Conservation (phyloP, 2,888 invertebrate genomes). For the Hirudinaria manillensis region DNA sequence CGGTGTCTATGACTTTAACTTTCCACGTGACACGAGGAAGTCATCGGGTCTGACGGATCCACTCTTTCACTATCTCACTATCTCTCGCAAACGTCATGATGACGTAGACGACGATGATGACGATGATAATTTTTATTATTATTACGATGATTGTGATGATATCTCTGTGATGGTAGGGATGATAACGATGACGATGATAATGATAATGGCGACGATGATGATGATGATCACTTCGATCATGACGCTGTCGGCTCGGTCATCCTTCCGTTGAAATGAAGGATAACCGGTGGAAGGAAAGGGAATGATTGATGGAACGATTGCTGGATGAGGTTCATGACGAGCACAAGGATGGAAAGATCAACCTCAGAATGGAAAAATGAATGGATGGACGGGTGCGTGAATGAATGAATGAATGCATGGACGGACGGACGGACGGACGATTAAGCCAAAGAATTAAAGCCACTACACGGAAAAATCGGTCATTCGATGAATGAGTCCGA, state of each 20-base stretch:
- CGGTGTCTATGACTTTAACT: too few species aligned
- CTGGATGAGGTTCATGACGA: not conserved
- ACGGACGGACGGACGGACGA: not conserved
- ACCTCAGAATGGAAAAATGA: not conserved
- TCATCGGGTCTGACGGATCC: too few species aligned
- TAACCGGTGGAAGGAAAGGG: not conserved
- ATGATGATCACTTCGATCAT: not conserved
- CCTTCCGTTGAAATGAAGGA: not conserved
- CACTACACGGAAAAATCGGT: not conserved
- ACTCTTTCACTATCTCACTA: too few species aligned
- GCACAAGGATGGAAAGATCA: not conserved
- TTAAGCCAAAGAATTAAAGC: not conserved
- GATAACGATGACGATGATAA: constrained; percentile 26
- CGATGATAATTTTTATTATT: too few species aligned
- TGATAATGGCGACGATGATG: constrained; percentile 13
- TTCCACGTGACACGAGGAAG: too few species aligned
- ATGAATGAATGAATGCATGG: constrained; percentile 1
- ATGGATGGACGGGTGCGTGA: not conserved
- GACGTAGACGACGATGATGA: too few species aligned
- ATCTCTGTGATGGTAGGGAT: not conserved
- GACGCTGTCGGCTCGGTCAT: too few species aligned
- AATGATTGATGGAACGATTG: not conserved
- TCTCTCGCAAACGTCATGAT: too few species aligned
- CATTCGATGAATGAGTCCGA: not conserved
- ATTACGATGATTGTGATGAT: constrained; percentile 1